Evolutionary conservation across 2,113 vertebrate genomes (phyloP).

Genomic region (Antigone vipio): DNA sequence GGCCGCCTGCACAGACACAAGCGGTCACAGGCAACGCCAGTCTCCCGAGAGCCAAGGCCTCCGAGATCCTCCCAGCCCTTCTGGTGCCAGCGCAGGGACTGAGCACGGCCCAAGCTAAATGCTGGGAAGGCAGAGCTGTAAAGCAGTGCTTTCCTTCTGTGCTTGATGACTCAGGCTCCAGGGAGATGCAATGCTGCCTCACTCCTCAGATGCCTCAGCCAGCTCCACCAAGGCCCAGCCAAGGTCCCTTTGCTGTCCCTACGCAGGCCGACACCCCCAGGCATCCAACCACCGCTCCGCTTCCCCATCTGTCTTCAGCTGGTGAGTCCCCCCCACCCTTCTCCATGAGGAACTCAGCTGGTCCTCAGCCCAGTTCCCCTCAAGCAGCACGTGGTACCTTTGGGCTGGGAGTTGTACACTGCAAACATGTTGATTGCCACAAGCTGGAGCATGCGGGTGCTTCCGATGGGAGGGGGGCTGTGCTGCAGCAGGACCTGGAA

Average conservation of each 20-base stretch:
- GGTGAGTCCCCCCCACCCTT: background rate
- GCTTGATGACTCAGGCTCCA: background rate
- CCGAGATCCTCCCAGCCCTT: background rate
- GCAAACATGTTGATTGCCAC: conserved; percentile 99
- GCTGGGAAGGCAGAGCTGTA: background rate
- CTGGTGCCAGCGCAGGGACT: background rate
- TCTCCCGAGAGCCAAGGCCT: background rate
- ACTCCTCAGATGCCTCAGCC: conserved; percentile 23
- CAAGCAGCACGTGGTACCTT: conserved; percentile 77
- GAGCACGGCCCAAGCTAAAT: background rate
- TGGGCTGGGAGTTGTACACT: conserved; percentile 87
- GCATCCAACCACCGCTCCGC: conserved; percentile 36
- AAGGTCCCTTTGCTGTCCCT: background rate
- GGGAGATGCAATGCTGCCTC: background rate
- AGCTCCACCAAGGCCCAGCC: background rate
- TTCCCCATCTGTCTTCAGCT: conserved; percentile 17
- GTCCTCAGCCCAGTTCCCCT: background rate
- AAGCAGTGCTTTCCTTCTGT: background rate
- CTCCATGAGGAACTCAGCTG: background rate
- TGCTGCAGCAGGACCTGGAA: conserved; percentile 91
- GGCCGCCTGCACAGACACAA: background rate
- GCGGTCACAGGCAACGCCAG: background rate
- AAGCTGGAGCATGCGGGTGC: conserved; percentile 91
- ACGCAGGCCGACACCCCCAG: conserved; percentile 1
- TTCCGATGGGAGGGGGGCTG: conserved; percentile 87